Percentiles rank a stretch among this genome's conserved stretches.
Conservation (phyloP, 1,140 invertebrate genomes). For the Colletes latitarsis region DNA sequence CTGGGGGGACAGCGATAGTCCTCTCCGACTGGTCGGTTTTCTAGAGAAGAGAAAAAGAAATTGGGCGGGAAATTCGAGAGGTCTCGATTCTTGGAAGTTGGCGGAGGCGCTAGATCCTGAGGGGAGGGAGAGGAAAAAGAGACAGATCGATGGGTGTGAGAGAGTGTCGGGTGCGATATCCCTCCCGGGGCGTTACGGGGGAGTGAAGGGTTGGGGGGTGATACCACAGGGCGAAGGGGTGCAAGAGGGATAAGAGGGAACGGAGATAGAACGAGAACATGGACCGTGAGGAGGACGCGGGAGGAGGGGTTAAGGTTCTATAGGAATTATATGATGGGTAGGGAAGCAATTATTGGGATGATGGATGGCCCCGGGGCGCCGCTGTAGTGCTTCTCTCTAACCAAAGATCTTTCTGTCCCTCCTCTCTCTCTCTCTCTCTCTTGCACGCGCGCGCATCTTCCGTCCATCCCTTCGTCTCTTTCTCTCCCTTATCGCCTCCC, state of each 20-base stretch:
- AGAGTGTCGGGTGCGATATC: slow-evolving; percentile 58
- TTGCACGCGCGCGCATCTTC: slow-evolving; percentile 28
- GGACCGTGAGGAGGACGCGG: slow-evolving; percentile 36
- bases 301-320: slow-evolving; percentile 65
- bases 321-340: slow-evolving; percentile 79
- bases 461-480: slow-evolving; percentile 29
- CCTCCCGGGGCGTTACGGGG: slow-evolving; percentile 55
- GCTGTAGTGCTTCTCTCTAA: slow-evolving; percentile 73
- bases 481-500: slow-evolving; percentile 22
- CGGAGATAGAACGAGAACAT: slow-evolving; percentile 28
- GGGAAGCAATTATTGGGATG: slow-evolving; percentile 81
- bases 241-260: slow-evolving; percentile 36
- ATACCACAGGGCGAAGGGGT: slow-evolving; percentile 54
- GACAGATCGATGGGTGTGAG: slow-evolving; percentile 23
- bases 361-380: slow-evolving; percentile 79
- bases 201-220: slow-evolving; percentile 17
- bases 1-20: too few relatives aligned
- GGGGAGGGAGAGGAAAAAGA: slow-evolving; percentile 18
- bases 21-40: too few relatives aligned
- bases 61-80: slow-evolving; percentile 42
- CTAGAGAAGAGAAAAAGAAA: neutral
- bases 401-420: slow-evolving; percentile 72
- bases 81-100: slow-evolving; percentile 29
- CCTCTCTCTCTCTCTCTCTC: slow-evolving; percentile 52
- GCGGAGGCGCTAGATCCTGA: slow-evolving; percentile 41